A percentile compares a stretch with the other conserved stretches of the same genome.
Conservation (phyloP, 1,140 invertebrate genomes). For the Trachymyrmex septentrionalis region DNA sequence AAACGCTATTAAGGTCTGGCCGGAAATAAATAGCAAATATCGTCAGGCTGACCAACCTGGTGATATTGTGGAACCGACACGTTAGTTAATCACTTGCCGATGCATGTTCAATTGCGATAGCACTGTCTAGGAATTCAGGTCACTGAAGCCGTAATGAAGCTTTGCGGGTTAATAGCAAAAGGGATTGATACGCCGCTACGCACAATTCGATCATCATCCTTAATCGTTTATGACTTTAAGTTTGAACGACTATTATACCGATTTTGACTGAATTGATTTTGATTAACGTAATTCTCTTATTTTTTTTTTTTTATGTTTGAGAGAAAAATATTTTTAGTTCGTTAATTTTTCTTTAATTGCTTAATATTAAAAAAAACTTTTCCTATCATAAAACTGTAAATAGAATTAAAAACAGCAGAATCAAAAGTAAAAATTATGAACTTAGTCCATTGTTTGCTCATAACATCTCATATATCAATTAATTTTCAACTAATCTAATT, state of each 20-base stretch:
- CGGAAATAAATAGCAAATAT: constrained; percentile 60
- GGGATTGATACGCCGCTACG: constrained; percentile 30
- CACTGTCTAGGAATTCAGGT: constrained; percentile 50
- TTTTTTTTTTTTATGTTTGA: too few species aligned
- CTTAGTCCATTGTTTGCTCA: neutral
- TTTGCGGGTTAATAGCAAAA: constrained; percentile 49
- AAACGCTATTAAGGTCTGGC: constrained; percentile 21
- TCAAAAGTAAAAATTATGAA: neutral
- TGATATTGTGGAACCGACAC: constrained; percentile 18
- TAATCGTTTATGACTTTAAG: constrained; percentile 25
- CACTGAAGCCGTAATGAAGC: constrained; percentile 23
- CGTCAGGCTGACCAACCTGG: constrained; percentile 1
- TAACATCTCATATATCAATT: neutral
- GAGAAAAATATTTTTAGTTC: constrained; percentile 4
- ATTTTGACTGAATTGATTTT: neutral
- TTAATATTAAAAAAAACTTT: neutral
- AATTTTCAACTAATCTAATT: neutral
- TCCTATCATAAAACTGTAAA: neutral
- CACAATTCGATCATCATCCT: constrained; percentile 20
- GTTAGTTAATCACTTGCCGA: constrained; percentile 44
- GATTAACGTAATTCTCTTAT: neutral
- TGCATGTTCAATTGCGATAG: constrained; percentile 42
- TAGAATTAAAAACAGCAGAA: neutral
- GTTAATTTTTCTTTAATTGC: neutral
- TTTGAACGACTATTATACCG: neutral